phyloP scores from a whole-genome alignment of 1,140 invertebrate genomes.

The Solenopsis fugax region DNA sequence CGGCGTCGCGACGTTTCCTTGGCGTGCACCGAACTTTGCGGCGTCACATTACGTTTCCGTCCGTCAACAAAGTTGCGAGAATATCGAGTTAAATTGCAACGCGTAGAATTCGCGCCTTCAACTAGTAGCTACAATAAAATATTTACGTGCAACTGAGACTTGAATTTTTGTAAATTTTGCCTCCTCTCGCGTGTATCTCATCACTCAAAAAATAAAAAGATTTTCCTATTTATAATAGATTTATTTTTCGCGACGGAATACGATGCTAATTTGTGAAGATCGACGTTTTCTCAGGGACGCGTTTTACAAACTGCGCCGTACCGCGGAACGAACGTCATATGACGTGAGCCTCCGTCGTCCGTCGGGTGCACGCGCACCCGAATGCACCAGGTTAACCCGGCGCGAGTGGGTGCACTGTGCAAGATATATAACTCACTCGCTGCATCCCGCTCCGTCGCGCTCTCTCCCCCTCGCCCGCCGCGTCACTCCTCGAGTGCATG shows the following conservation, averaged over 20 bases:
- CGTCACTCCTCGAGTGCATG: conserved; percentile 9
- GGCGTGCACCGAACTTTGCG: background rate
- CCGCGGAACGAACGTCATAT: conserved; percentile 1
- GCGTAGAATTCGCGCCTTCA: background rate
- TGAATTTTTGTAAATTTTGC: background rate
- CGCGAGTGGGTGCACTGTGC: conserved; percentile 60
- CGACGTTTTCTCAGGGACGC: conserved; percentile 12
- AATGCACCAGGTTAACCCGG: conserved; percentile 61
- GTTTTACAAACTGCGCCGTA: conserved; percentile 19
- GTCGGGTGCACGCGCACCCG: conserved; percentile 62
- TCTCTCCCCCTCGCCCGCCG: background rate
- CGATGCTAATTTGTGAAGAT: background rate
- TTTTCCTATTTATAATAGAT: background rate
- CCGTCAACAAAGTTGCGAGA: background rate
- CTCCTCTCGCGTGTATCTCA: background rate
- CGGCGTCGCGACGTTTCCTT: conserved; percentile 46
- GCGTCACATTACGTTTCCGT: background rate
- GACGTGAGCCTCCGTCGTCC: background rate
- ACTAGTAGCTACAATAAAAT: background rate
- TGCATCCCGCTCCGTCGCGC: conserved; percentile 19
- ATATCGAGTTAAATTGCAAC: background rate
- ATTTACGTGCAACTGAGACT: background rate
- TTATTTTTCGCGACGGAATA: background rate
- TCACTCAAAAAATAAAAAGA: background rate
- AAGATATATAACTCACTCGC: conserved; percentile 36